Percentiles rank a stretch among this genome's conserved stretches.
Evolutionary conservation across 2,888 invertebrate genomes (phyloP).

Genomic region (Lamellibrachia satsuma): DNA sequence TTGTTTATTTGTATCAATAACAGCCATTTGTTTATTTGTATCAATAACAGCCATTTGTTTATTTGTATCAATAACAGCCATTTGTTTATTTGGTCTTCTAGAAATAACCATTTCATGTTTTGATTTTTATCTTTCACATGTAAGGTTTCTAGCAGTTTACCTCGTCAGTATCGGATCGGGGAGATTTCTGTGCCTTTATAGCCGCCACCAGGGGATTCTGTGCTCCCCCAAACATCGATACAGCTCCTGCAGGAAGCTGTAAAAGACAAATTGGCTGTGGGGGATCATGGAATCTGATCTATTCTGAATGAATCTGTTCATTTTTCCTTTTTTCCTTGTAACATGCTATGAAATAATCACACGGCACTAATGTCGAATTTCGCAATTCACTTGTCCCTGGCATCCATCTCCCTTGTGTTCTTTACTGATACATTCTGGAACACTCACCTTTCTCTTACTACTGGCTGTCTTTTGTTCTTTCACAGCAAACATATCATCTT

Average conservation of each 20-base stretch:
- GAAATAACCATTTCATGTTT: not conserved
- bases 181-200: slow-evolving; percentile 39
- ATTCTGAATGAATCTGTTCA: too few species aligned
- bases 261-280: slow-evolving; percentile 28
- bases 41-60: not conserved
- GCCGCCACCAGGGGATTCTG: slow-evolving; percentile 55
- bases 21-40: not conserved
- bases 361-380: too few species aligned
- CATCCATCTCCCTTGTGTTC: not conserved
- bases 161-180: not conserved
- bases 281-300: too few species aligned
- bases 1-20: not conserved
- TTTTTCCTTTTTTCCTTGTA: too few species aligned
- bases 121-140: not conserved
- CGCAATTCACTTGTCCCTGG: not conserved
- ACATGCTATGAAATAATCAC: too few species aligned
- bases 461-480: not conserved
- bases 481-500: not conserved
- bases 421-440: not conserved
- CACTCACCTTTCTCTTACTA: not conserved
- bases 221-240: slow-evolving; percentile 61
- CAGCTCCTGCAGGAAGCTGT: slow-evolving; percentile 59
- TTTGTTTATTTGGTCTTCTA: not conserved
- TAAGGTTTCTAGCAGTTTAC: not conserved
- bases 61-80: not conserved